Evolutionary conservation across 2,888 invertebrate genomes (phyloP).

Genomic region (Mamestra brassicae): DNA sequence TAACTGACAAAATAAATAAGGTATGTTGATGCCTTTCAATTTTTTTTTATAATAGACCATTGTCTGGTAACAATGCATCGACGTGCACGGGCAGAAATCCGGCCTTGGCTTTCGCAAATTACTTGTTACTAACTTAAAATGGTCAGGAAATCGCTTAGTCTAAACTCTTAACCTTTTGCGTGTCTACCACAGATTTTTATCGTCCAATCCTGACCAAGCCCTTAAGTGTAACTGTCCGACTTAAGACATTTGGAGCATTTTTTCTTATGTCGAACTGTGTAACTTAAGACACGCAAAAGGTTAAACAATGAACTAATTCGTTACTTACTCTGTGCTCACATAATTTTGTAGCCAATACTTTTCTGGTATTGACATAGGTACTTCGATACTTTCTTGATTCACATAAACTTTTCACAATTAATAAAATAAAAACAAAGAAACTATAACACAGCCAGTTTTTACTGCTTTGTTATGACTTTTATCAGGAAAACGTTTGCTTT

Average conservation of each 20-base stretch:
- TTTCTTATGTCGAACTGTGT: too few relatives aligned
- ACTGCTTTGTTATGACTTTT: constrained; percentile 21
- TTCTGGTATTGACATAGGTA: constrained; percentile 32
- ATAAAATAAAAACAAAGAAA: constrained; percentile 28
- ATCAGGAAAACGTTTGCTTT: constrained; percentile 25
- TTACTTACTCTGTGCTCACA: constrained; percentile 42
- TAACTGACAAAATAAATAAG: not conserved
- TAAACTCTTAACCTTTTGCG: not conserved
- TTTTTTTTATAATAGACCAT: not conserved
- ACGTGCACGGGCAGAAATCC: not conserved
- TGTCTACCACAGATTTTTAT: too few relatives aligned
- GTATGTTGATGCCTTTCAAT: not conserved
- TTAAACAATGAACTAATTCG: constrained; percentile 7
- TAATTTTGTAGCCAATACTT: constrained; percentile 33
- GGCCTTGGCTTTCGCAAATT: constrained; percentile 24
- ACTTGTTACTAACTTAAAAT: not conserved
- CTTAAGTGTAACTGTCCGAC: too few relatives aligned
- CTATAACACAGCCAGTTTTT: constrained; percentile 14
- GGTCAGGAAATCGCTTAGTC: constrained; percentile 27
- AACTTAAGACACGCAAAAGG: too few relatives aligned
- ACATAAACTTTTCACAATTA: constrained; percentile 17
- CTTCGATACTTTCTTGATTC: constrained; percentile 16
- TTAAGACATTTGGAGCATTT: too few relatives aligned
- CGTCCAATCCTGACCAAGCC: too few relatives aligned
- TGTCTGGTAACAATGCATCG: not conserved